Evolutionary conservation across 2,797 vertebrate genomes (phyloP).

Genomic region (Choloepus didactylus): DNA sequence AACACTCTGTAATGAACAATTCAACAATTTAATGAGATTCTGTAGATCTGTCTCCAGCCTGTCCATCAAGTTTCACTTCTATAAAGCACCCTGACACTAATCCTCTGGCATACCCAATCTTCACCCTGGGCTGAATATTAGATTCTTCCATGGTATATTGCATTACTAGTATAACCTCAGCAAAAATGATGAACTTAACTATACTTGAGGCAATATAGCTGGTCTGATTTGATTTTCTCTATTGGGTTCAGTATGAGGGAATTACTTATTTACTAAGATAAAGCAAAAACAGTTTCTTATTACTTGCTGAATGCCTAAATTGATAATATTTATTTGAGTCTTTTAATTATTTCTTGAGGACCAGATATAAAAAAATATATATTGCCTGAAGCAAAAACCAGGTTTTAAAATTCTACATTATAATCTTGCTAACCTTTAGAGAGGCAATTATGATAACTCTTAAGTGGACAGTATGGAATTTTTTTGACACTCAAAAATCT

Average conservation of each 20-base stretch:
- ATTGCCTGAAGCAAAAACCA: slow-evolving; percentile 84
- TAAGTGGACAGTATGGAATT: slow-evolving; percentile 83
- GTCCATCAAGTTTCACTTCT: slow-evolving; percentile 92
- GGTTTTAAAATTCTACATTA: slow-evolving; percentile 84
- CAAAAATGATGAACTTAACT: slow-evolving; percentile 92
- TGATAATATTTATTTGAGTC: slow-evolving; percentile 87
- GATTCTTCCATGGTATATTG: slow-evolving; percentile 92
- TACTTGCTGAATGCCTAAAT: slow-evolving; percentile 87
- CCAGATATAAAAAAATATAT: slow-evolving; percentile 84
- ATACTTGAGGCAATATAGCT: slow-evolving; percentile 90
- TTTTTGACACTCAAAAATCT: slow-evolving; percentile 84
- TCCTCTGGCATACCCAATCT: slow-evolving; percentile 92
- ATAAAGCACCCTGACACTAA: slow-evolving; percentile 93
- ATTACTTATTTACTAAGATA: slow-evolving; percentile 92
- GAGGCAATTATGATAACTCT: slow-evolving; percentile 85
- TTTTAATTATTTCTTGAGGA: slow-evolving; percentile 88
- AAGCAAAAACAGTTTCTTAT: slow-evolving; percentile 89
- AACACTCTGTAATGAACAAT: slow-evolving; percentile 92
- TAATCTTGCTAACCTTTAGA: slow-evolving; percentile 86
- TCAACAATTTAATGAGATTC: slow-evolving; percentile 93
- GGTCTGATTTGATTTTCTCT: slow-evolving; percentile 91
- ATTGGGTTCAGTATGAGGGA: slow-evolving; percentile 86
- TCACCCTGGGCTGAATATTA: slow-evolving; percentile 92
- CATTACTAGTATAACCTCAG: slow-evolving; percentile 92
- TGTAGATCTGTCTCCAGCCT: slow-evolving; percentile 92